Evolutionary conservation across 2,888 invertebrate genomes (phyloP).

Genomic region (Augochlorella aurata): DNA sequence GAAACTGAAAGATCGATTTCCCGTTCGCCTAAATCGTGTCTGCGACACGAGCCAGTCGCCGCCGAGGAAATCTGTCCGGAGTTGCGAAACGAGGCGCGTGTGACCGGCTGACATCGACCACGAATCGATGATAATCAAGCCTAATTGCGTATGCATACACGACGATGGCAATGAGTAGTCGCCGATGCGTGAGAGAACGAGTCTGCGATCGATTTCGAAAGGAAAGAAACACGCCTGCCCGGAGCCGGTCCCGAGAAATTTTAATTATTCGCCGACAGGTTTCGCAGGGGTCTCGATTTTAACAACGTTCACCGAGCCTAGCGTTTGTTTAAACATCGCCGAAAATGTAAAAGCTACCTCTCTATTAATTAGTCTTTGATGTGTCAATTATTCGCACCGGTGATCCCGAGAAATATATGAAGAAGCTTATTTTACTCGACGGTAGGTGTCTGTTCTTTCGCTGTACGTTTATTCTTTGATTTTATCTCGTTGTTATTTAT

Average conservation of each 20-base stretch:
- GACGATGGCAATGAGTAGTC: constrained; percentile 38
- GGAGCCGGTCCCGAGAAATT: constrained; percentile 15
- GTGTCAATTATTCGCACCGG: too few relatives aligned
- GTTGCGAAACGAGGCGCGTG: constrained; percentile 25
- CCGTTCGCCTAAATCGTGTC: background rate
- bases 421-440: too few relatives aligned
- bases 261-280: background rate
- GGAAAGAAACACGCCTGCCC: background rate
- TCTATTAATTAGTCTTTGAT: too few relatives aligned
- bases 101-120: constrained; percentile 12
- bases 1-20: background rate
- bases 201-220: constrained; percentile 42
- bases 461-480: too few relatives aligned
- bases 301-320: background rate
- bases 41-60: background rate
- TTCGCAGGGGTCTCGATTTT: background rate
- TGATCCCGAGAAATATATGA: too few relatives aligned
- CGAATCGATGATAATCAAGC: constrained; percentile 43
- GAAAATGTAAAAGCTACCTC: too few relatives aligned
- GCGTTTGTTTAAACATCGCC: too few relatives aligned
- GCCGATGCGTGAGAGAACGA: constrained; percentile 14
- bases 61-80: background rate
- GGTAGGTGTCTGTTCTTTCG: too few relatives aligned
- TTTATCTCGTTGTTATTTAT: too few relatives aligned
- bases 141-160: constrained; percentile 46